These are phyloP conservation scores for Eudasyphora cyanicolor DNA, from an alignment of 2,888 invertebrate species.

Conservation along the genomic window DNA sequence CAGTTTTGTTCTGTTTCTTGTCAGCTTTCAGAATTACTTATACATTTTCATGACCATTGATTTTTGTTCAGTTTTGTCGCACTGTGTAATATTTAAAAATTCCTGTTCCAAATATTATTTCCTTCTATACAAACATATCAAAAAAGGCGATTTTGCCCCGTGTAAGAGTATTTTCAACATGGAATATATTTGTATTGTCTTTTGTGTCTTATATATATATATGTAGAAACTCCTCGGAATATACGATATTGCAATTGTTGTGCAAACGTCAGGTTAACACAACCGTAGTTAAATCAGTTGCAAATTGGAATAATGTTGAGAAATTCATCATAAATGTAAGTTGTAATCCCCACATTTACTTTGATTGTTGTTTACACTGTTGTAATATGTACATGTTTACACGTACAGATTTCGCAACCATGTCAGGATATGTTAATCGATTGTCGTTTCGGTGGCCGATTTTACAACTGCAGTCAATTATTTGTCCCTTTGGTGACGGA, in stretches of 20 bases:
- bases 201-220: background rate
- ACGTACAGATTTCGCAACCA: constrained; percentile 85
- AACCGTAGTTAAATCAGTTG: constrained; percentile 60
- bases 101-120: too few species aligned
- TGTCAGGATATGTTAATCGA: constrained; percentile 85
- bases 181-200: background rate
- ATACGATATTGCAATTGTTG: constrained; percentile 73
- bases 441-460: constrained; percentile 85
- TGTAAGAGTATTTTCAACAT: too few species aligned
- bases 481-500: constrained; percentile 83
- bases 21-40: too few species aligned
- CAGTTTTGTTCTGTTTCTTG: too few species aligned
- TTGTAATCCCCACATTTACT: background rate
- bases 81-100: too few species aligned
- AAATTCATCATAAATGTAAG: constrained; percentile 72
- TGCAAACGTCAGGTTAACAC: constrained; percentile 71
- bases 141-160: too few species aligned
- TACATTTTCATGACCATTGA: too few species aligned
- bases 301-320: constrained; percentile 71
- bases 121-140: too few species aligned
- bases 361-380: background rate
- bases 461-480: constrained; percentile 83
- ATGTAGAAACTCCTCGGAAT: constrained; percentile 68
- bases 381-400: background rate
- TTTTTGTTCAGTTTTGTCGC: too few species aligned